Conservation (phyloP, 2,888 invertebrate genomes). For the Byasa hedistus region DNA sequence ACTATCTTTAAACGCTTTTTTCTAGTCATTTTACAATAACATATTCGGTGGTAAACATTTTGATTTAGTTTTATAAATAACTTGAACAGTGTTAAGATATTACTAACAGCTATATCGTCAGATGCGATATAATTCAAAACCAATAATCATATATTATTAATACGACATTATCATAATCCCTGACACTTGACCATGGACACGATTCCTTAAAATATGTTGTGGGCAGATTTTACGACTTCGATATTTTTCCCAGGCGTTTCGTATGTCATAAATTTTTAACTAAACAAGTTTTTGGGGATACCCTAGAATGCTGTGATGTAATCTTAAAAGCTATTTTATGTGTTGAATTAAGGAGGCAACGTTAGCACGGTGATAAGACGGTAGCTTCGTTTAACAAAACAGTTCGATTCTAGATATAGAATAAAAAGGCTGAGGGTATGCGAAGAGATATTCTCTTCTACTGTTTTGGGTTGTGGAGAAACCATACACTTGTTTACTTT, state of each 20-base stretch:
- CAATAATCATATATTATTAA: constrained; percentile 13
- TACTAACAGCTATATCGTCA: neutral
- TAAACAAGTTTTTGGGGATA: constrained; percentile 19
- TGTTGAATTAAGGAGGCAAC: neutral
- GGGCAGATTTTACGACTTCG: constrained; percentile 23
- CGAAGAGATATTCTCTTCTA: too few relatives aligned
- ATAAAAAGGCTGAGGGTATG: too few relatives aligned
- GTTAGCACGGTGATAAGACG: neutral
- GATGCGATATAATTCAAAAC: neutral
- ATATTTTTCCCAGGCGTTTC: constrained; percentile 14
- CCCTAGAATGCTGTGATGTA: constrained; percentile 4
- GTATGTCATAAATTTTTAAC: constrained; percentile 5
- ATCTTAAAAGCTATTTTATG: neutral
- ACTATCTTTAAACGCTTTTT: too few relatives aligned
- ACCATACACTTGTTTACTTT: too few relatives aligned
- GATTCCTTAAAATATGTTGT: constrained; percentile 16
- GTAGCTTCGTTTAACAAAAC: neutral
- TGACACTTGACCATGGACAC: constrained; percentile 6
- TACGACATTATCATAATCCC: constrained; percentile 26
- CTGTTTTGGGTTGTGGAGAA: too few relatives aligned
- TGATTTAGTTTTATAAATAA: neutral
- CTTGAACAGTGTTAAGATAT: neutral
- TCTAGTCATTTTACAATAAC: too few relatives aligned
- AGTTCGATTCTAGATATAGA: neutral
- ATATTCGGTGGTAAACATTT: too few relatives aligned